A percentile compares a stretch with the other conserved stretches of the same genome.
Conservation (phyloP, 2,797 vertebrate genomes). For the Myoxocephalus aenaeus region DNA sequence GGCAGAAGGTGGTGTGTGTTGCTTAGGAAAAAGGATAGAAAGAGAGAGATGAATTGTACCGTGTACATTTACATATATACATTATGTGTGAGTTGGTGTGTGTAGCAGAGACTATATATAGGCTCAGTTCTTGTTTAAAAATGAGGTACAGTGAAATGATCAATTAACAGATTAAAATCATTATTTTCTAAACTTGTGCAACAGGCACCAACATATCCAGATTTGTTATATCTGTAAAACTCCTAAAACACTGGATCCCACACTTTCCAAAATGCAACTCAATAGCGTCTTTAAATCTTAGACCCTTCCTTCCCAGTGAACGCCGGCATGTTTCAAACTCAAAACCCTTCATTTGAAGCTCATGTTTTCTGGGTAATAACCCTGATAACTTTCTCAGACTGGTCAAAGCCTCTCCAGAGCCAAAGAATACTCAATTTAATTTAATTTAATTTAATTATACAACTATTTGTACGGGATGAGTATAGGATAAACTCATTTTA, state of each 20-base stretch:
- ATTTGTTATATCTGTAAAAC: background rate
- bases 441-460: background rate
- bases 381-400: background rate
- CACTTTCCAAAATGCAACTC: background rate
- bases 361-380: background rate
- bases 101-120: background rate
- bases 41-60: background rate
- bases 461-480: background rate
- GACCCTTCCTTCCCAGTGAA: background rate
- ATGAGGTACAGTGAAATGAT: background rate
- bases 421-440: background rate
- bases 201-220: background rate
- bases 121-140: background rate
- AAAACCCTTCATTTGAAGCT: background rate
- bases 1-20: conserved; percentile 28
- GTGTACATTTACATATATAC: background rate
- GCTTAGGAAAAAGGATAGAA: conserved; percentile 3
- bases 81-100: background rate
- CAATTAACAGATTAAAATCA: background rate
- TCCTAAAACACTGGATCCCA: background rate
- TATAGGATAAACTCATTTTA: background rate
- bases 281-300: background rate
- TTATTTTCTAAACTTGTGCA: background rate
- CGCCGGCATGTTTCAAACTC: background rate
- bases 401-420: background rate